Evolutionary conservation across 2,888 invertebrate species (phyloP), one percentile per base, ranked within the genome.

Genomic region (Drosophila antonietae): DNA sequence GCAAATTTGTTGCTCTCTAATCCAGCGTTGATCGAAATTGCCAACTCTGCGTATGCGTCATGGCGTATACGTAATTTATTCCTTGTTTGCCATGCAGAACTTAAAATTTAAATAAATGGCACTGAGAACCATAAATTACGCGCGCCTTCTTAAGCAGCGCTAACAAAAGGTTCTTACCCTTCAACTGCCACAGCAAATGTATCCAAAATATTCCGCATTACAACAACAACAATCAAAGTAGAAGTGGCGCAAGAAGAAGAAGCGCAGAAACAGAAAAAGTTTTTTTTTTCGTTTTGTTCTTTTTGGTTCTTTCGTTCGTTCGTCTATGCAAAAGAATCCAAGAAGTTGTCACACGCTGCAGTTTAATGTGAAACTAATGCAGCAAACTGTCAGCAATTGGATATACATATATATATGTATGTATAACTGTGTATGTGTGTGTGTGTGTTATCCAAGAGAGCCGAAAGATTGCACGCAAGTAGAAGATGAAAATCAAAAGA

Each of bases 331-430:
- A 47, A 59, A 52, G 39, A 68, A 73, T 68, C 72, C 63, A 64
- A 81, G 61, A 84, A 70, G 56, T 67, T 56, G 55, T 79, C 78
- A 64, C 78, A 64, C 55, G 79, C 64, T 68, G 60, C 68, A 69
- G 61, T 78, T 81, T 71, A 69, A 78, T 66, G 81, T 68, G 66
- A 66, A 71, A 81, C 81, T 55, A 83, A 80, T 73, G 64, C 71
- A 64, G 33, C 41, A 49, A 69, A 41, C 53, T 53, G 60, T 53
- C 44, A 70, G 59, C 51, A 18, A 33, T 69, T 53, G n/a, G 23
- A 58, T 61, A 55, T 49, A 49, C 23, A 64, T 37, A 62, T 49
- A 23, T 4, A 23, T 4, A 23, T 23, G 4, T 56, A 35, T 39
- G 35, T 56, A 37, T 44, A 28, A 3, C 2, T 64, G 33, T 52